Percentiles rank a stretch among this genome's conserved stretches.
phyloP scores from a whole-genome alignment of 2,888 invertebrate genomes.

The Polydrusus pterygomalis region DNA sequence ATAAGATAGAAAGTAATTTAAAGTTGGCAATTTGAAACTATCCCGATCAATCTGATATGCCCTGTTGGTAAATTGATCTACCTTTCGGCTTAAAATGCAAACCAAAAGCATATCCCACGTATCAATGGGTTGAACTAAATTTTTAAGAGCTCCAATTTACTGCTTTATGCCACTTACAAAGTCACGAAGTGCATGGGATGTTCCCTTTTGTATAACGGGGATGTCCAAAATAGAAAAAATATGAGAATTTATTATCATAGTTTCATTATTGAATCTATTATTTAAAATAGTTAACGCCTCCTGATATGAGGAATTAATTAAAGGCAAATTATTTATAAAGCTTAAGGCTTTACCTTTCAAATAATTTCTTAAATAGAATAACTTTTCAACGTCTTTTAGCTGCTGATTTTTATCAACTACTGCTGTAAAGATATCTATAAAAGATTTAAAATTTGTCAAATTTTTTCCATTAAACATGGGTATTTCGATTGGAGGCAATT shows the following conservation, averaged over 20 bases:
- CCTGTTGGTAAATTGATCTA: conserved; percentile 14
- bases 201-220: not conserved
- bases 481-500: too few relatives aligned
- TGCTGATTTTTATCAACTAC: not conserved
- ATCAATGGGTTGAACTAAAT: conserved; percentile 3
- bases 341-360: conserved; percentile 19
- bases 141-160: conserved; percentile 4
- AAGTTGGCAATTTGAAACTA: conserved; percentile 9
- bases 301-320: not conserved
- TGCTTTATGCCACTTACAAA: conserved; percentile 1
- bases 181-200: not conserved
- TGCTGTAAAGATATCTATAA: conserved; percentile 8
- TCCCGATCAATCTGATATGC: conserved; percentile 23
- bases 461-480: too few relatives aligned
- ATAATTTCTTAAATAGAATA: conserved; percentile 27
- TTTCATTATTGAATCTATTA: conserved; percentile 19
- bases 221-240: conserved; percentile 4
- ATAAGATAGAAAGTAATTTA: not conserved
- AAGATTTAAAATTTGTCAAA: conserved; percentile 23
- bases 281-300: conserved; percentile 2
- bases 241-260: conserved; percentile 14
- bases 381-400: conserved; percentile 15
- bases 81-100: conserved; percentile 8
- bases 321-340: conserved; percentile 8
- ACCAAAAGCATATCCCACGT: conserved; percentile 18